Base-by-base conservation (phyloP, 1,140 invertebrate species). In the Brevipalpus yothersi region DNA sequence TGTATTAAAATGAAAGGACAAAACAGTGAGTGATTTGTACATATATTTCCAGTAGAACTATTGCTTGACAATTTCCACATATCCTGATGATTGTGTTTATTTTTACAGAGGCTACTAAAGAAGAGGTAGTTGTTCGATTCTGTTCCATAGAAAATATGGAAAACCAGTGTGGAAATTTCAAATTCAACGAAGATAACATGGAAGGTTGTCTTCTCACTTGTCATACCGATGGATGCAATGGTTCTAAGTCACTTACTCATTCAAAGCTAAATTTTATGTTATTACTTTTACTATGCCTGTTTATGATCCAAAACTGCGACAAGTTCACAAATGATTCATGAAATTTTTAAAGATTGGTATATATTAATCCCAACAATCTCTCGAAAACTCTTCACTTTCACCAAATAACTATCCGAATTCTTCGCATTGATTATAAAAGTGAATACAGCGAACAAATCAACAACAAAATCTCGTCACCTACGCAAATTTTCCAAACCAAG, bases 101-200 rank as follows among this genome's bases (percentile, higher is more conserved):
- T 62, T 21, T 60, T 53, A 56, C 61, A 60, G 63, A 70, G 67
- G 62, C 56, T 21, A 72, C 65, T 5, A 64, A 66, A 10, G 71
- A 71, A 59, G 67, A 69, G 15, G 64, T 75, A 58, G 69, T 75
- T 2, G 75, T 79, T 13, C 68, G 78, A 51, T 70, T 72, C 19
- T 79, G 78, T 65, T 72, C 73, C 7, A 70, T 78, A 59, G 75
- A 76, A 64, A 75, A 72, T 41, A 77, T 77, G 75, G 75, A 77
- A 62, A 75, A 74, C 17, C 75, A 76, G 61, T 77, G 75, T 65
- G 75, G 75, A 9, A 68, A 69, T 15, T 76, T 76, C 63, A 67
- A 67, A 47, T 75, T 75, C 56, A 69, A 74, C 60, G 66, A 72
- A 9, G 70, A 74, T 23, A 71, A 68, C 10, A 67, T 75, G 45